These are phyloP conservation scores for Corythucha ciliata DNA, from an alignment of 2,888 invertebrate species.

Conservation along the genomic window DNA sequence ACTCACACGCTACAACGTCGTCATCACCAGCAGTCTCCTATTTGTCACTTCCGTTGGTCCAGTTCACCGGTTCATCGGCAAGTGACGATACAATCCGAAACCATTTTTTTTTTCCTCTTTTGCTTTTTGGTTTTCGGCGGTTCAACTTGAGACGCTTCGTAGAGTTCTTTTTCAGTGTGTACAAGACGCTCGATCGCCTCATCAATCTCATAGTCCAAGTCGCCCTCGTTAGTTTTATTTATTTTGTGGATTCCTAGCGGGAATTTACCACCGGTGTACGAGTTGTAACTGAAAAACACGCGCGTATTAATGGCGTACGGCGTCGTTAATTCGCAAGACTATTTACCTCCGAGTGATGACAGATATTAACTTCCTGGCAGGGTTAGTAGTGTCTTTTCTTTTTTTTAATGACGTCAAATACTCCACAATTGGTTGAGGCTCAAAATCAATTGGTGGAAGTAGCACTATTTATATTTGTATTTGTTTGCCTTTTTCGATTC, in stretches of 20 bases:
- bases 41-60: no score
- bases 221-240: conserved; percentile 41
- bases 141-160: neutral
- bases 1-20: no score
- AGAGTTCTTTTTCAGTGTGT: neutral
- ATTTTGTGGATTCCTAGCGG: conserved; percentile 55
- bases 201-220: conserved; percentile 19
- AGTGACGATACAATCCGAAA: neutral
- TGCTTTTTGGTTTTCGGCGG: no score
- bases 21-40: no score
- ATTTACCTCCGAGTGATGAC: conserved; percentile 26
- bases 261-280: conserved; percentile 46
- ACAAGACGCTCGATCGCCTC: conserved; percentile 21
- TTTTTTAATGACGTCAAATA: conserved; percentile 37
- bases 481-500: no score
- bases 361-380: conserved; percentile 24
- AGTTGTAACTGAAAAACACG: conserved; percentile 25
- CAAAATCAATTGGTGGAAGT: conserved; percentile 58
- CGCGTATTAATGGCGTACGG: neutral
- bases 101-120: no score
- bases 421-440: conserved; percentile 48
- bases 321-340: neutral
- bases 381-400: conserved; percentile 29
- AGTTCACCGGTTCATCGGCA: no score
- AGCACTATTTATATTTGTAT: no score